A percentile compares a stretch with the other conserved stretches of the same genome.
Conservation (phyloP, 2,888 invertebrate species). For the Xestia xanthographa region DNA sequence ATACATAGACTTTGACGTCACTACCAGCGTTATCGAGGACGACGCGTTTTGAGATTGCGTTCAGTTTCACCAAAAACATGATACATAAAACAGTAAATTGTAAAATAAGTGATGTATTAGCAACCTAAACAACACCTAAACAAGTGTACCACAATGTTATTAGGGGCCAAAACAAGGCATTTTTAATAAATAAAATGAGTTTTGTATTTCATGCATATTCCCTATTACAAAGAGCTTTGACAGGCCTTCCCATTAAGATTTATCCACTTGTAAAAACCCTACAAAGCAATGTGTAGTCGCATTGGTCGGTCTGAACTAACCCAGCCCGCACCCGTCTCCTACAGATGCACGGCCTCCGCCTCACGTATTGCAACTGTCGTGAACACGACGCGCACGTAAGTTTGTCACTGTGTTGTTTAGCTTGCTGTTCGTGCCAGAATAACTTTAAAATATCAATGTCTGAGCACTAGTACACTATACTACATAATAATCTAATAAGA, state of each 20-base stretch:
- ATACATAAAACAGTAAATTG: too few relatives aligned
- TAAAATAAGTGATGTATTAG: too few relatives aligned
- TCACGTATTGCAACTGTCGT: conserved; percentile 80
- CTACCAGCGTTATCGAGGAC: too few relatives aligned
- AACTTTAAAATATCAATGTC: neutral
- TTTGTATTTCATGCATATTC: too few relatives aligned
- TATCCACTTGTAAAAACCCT: neutral
- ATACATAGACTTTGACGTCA: too few relatives aligned
- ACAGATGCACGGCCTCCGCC: conserved; percentile 85
- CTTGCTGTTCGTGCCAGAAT: conserved; percentile 7
- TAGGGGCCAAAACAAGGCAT: too few relatives aligned
- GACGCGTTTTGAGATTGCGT: too few relatives aligned
- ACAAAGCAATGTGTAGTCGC: conserved; percentile 18
- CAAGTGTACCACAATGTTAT: too few relatives aligned
- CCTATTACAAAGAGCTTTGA: neutral
- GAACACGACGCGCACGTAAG: conserved; percentile 84
- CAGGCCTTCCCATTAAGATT: neutral
- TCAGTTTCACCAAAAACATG: too few relatives aligned
- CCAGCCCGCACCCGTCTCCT: conserved; percentile 64
- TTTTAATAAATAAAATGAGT: too few relatives aligned
- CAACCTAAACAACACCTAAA: too few relatives aligned
- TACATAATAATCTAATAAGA: neutral
- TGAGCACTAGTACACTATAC: neutral
- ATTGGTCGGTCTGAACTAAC: conserved; percentile 61
- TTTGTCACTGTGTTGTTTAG: conserved; percentile 59